phyloP scores from a whole-genome alignment of 2,113 vertebrate genomes.

The Ceyx melanurus region DNA sequence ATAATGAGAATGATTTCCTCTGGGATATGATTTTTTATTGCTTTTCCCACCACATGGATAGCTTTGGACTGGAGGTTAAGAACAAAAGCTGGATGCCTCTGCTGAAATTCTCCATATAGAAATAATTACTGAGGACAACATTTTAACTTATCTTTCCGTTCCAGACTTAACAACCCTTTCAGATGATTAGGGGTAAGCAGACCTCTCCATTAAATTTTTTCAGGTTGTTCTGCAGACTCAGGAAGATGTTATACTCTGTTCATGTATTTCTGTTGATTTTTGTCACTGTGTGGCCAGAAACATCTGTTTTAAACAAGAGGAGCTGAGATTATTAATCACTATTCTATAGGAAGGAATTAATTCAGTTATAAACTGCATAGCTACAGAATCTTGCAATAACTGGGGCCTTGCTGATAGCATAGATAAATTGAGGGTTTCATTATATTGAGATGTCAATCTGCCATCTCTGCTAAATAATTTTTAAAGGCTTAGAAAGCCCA shows the following conservation, averaged over 20 bases:
- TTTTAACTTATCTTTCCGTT: conserved; percentile 57
- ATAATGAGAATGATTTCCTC: conserved; percentile 6
- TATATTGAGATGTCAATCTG: conserved; percentile 23
- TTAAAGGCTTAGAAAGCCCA: conserved; percentile 36
- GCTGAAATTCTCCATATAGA: conserved; percentile 4
- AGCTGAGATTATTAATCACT: conserved; percentile 26
- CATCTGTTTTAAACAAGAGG: conserved; percentile 33
- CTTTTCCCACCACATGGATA: background rate
- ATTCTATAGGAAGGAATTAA: conserved; percentile 34
- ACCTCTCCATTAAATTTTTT: background rate
- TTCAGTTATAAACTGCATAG: background rate
- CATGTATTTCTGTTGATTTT: conserved; percentile 30
- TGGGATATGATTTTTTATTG: conserved; percentile 3
- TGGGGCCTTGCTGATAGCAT: background rate
- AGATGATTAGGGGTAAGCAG: conserved; percentile 4
- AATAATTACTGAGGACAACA: conserved; percentile 10
- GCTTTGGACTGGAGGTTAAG: conserved; percentile 39
- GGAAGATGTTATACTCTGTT: background rate
- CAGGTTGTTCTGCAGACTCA: conserved; percentile 33
- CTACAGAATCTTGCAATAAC: background rate
- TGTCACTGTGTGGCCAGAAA: conserved; percentile 1
- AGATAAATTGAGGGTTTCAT: conserved; percentile 8
- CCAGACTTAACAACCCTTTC: conserved; percentile 23
- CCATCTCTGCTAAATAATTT: conserved; percentile 6
- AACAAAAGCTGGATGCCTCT: conserved; percentile 48